Percentiles rank a stretch among this genome's conserved stretches.
These are phyloP conservation scores for Hermetia illucens DNA, from an alignment of 1,140 invertebrate species.

Conservation along the genomic window DNA sequence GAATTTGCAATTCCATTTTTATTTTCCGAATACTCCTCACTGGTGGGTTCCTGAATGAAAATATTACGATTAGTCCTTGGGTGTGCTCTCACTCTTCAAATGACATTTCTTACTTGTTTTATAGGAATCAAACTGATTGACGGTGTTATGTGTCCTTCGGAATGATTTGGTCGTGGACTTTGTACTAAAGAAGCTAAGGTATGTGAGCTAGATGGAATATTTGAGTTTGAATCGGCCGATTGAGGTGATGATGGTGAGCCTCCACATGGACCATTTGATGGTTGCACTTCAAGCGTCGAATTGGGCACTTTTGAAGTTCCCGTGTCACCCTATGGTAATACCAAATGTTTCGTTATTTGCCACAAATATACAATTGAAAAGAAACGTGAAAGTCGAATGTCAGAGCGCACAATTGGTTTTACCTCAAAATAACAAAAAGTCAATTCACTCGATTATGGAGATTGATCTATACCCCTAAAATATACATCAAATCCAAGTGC, in stretches of 20 bases:
- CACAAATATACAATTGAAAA: too few species aligned
- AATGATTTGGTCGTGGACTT: too few species aligned
- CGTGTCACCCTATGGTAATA: background rate
- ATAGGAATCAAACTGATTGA: slow-evolving; percentile 76
- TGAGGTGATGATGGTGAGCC: slow-evolving; percentile 55
- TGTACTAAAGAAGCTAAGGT: slow-evolving; percentile 18
- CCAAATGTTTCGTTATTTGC: background rate
- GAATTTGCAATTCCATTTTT: slow-evolving; percentile 5
- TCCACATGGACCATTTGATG: slow-evolving; percentile 30
- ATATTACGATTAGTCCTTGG: slow-evolving; percentile 2
- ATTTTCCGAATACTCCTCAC: slow-evolving; percentile 12
- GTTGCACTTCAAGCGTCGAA: slow-evolving; percentile 7
- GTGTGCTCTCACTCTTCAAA: too few species aligned
- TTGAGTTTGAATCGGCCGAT: slow-evolving; percentile 59
- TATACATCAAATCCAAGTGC: too few species aligned
- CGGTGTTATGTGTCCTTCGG: slow-evolving; percentile 52
- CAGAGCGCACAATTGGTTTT: too few species aligned
- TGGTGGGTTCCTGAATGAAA: slow-evolving; percentile 12
- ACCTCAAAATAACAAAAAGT: slow-evolving; percentile 6
- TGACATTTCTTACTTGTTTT: slow-evolving; percentile 58
- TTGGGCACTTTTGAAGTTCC: slow-evolving; percentile 1
- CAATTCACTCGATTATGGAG: too few species aligned
- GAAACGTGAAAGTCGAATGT: too few species aligned
- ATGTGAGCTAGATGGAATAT: slow-evolving; percentile 52
- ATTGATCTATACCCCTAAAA: too few species aligned